Evolutionary conservation across 64 coral and sea anemone genomes (phyloP), one percentile per base, ranked within the genome.

Genomic region (Hydrozoanthus tunicans): DNA sequence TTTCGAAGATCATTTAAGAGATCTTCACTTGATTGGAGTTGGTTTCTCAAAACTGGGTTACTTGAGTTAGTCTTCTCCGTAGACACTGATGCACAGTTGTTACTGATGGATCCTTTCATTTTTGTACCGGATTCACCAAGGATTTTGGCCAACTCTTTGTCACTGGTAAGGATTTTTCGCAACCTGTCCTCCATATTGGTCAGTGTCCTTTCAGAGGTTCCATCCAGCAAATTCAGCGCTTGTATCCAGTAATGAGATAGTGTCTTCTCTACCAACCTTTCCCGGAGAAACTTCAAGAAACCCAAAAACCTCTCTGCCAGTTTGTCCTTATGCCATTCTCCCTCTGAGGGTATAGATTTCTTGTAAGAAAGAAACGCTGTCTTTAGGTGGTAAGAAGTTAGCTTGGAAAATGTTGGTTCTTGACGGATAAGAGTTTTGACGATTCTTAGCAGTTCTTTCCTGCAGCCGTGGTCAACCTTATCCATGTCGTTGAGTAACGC

Each of bases 341-440:
- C 57, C 68, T 23, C 79, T 6, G 12, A 7, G 56, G 9, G 3
- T 9, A 56, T 17, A 56, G 59, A 43, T 5, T 24, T 6, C 32
- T 53, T 89, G 90, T 90, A 93, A 25, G 64, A 79, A 61, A 93
- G 71, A 27, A 90, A 93, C 59, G 92, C 86, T 6, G 92, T 93
- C 92, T 93, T 93, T 61, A 93, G 64, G 86, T 93, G 86, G 79
- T 90, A 93, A 5, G 92, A 93, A 3, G 88, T 81, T 4, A 93
- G 69, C 27, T 25, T 13, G 17, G 56, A 70, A 14, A 90, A 77
- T 3, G 86, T 82, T 59, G 53, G 78, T 15, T 90, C 79, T 58
- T 6, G 63, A 2, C 52, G 51, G n/a, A 90, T 89, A 58, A 94
- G 10, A 12, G 86, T 83, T 20, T 93, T 93, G n/a, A 93, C 79